Conservation (phyloP, 2,113 vertebrate species). For the Mustela lutreola region DNA sequence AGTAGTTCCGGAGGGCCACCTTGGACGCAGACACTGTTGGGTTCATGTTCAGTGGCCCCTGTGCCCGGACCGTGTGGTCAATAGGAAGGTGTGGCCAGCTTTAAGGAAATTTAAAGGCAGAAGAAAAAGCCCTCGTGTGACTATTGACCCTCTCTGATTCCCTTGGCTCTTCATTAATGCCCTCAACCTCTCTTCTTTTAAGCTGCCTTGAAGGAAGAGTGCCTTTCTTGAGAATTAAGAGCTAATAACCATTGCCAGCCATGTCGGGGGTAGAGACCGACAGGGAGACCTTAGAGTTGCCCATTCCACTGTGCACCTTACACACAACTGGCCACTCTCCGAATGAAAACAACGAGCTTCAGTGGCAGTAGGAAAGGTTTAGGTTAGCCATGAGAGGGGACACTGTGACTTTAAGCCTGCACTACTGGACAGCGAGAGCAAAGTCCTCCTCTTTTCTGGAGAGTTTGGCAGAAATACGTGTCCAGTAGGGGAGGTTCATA, state of each 20-base stretch:
- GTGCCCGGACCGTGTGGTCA: neutral
- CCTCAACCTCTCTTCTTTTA: neutral
- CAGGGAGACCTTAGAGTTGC: neutral
- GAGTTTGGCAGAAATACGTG: neutral
- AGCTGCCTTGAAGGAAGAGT: slow-evolving; percentile 15
- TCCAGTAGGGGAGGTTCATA: neutral
- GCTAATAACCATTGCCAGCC: slow-evolving; percentile 4
- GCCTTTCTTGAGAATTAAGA: slow-evolving; percentile 30
- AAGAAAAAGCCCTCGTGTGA: neutral
- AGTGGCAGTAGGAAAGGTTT: neutral
- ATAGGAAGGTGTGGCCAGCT: neutral
- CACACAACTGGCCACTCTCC: neutral
- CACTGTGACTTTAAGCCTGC: neutral
- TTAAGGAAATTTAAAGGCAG: slow-evolving; percentile 63
- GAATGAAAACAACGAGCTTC: neutral
- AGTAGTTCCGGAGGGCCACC: slow-evolving; percentile 29
- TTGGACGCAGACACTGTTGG: neutral
- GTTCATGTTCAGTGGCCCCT: neutral
- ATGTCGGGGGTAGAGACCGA: neutral
- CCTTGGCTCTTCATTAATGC: slow-evolving; percentile 23
- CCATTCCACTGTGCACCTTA: neutral
- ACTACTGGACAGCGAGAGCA: neutral
- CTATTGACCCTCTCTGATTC: neutral
- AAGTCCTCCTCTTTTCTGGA: neutral
- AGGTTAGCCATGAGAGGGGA: neutral